Percentiles rank a stretch among this genome's conserved stretches.
These are phyloP conservation scores for Sebastes fasciatus DNA, from an alignment of 2,113 vertebrate genomes.

Conservation along the genomic window DNA sequence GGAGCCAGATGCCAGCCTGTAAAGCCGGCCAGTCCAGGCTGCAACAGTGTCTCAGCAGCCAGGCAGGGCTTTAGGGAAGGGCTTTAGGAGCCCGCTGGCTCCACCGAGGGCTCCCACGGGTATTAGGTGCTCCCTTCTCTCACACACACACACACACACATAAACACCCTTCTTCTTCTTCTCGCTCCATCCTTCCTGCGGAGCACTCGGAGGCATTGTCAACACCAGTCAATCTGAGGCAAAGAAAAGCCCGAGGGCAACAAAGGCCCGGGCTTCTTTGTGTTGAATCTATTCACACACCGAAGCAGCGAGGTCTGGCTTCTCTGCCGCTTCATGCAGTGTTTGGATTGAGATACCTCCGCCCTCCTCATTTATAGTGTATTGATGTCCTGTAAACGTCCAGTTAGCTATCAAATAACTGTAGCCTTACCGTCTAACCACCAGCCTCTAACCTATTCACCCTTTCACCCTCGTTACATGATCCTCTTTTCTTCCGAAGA, in stretches of 20 bases:
- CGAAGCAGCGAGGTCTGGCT: constrained; percentile 38
- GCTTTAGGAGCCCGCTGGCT: constrained; percentile 53
- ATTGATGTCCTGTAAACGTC: constrained; percentile 42
- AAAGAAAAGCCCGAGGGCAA: constrained; percentile 45
- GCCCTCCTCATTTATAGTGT: constrained; percentile 41
- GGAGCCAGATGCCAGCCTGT: constrained; percentile 45
- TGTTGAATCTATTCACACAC: constrained; percentile 55
- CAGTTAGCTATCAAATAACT: constrained; percentile 39
- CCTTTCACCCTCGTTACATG: constrained; percentile 9
- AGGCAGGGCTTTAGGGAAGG: constrained; percentile 41
- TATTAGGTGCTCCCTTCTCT: constrained; percentile 71
- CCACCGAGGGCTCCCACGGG: constrained; percentile 73
- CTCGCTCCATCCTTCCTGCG: constrained; percentile 53
- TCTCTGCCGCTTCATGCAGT: constrained; percentile 35
- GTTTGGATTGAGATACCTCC: constrained; percentile 33
- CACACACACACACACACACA: constrained; percentile 27
- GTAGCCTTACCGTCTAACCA: constrained; percentile 5
- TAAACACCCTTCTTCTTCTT: constrained; percentile 25
- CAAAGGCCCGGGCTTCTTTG: constrained; percentile 63
- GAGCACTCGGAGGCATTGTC: constrained; percentile 66
- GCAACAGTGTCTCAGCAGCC: constrained; percentile 55
- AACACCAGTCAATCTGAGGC: constrained; percentile 68
- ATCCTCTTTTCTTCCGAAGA: neutral
- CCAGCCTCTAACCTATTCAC: constrained; percentile 34
- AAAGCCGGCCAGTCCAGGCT: constrained; percentile 14